Base-by-base conservation (phyloP, 1,140 invertebrate genomes). In the Drosophila fuyamai region DNA sequence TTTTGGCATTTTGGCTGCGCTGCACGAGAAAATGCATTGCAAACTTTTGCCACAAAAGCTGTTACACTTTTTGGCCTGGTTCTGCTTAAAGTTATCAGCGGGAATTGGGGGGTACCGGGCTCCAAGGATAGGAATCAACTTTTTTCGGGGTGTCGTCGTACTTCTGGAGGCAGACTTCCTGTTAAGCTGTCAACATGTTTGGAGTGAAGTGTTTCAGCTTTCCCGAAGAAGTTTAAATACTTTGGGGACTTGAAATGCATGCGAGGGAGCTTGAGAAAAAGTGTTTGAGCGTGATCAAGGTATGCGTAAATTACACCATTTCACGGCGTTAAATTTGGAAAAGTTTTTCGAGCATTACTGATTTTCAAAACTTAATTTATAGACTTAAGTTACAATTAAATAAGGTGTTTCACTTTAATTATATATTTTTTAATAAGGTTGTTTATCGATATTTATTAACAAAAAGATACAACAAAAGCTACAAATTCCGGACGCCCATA, bases 161-260 rank as follows among this genome's bases (percentile, higher is more conserved):
- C 51, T 43, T 58, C 66, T 76, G 47, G 63, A 16, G 74, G 74
- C 74, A 61, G 67, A 63, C 56, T 81, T 62, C 65, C 76, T 83
- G 83, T 76, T 88, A 79, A 88, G 79, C 72, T 88, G 83, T 86
- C 83, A 86, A 83, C 83, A 88, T 88, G 71, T 86, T 86, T 76
- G 81, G 71, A 83, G 83, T 73, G 62, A 88, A 88, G 75, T 86
- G 75, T 59, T 79, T 61, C 75, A 83, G 60, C 50, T 88, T 68
- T 79, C 46, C 43, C 54, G 13, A n/a, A 41, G n/a, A 68, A 57
- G 23, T 79, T 85, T 71, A 62, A 85, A 75, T 63, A 78, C 76
- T 74, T 78, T 41, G 18, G 53, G 44, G 48, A 57, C 54, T 73
- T 73, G 43, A 36, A 53, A 55, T 62, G 59, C 57, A 62, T 29